Base-by-base conservation (phyloP, 2,113 vertebrate genomes). In the Lathamus discolor region DNA sequence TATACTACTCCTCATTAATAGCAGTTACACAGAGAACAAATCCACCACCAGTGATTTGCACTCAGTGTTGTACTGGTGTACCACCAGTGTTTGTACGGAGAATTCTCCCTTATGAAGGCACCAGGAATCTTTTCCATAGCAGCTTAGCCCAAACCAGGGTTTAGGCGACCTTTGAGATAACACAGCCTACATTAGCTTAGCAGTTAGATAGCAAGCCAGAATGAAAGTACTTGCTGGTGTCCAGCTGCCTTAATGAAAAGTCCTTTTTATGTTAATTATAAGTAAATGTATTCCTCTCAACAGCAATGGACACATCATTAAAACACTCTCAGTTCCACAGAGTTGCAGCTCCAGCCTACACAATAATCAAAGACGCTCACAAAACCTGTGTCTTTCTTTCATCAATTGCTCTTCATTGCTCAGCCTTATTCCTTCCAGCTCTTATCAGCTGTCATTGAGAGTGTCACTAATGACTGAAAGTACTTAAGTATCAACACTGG, bases 401-500 rank as follows among this genome's bases (percentile, higher is more conserved):
- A 74, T 90, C 76, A 70, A 35, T 29, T 61, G 85, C 63, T 83
- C 72, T 46, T 77, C 76, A 74, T 17, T 5, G 3, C 81, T 85
- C 66, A 91, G 70, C 48, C 81, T 70, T 61, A 64, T 4, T 90
- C 85, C 86, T 84, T 82, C 93, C 83, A 96, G 92, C 69, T 57
- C 80, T 66, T 66, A 83, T 72, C 92, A 93, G 73, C 76, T 81
- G 80, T 41, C 92, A 81, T 4, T 61, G 59, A 69, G 55, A 69
- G 69, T 72, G 80, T 73, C 92, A 88, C 86, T 92, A 95, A 92
- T 83, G 79, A 90, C 85, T 92, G 55, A 55, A 79, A 82, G 90
- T 48, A 88, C 82, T 94, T 88, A 68, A 90, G 77, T 66, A 75
- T 15, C 13, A 1, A 89, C 64, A 90, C 51, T 75, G 61, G 78